Conservation (phyloP, 2,113 vertebrate genomes). For the Ancistrus triradiatus region DNA sequence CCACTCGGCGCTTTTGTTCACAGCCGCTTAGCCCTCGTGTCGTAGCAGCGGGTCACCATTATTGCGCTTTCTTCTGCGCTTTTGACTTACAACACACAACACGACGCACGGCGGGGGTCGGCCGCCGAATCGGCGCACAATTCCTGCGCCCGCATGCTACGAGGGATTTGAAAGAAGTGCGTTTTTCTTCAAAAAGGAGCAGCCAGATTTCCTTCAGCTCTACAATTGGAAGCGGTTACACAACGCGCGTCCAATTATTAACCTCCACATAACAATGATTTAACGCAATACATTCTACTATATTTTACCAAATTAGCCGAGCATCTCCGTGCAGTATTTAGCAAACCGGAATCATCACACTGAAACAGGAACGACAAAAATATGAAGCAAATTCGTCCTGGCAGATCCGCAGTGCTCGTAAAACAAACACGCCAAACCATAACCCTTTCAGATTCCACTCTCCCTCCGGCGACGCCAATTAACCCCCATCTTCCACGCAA, state of each 20-base stretch:
- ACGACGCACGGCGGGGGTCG: conserved; percentile 16
- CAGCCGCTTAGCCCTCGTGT: conserved; percentile 35
- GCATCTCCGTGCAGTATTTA: background rate
- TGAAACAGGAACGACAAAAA: no score
- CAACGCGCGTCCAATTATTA: no score
- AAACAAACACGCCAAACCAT: conserved; percentile 30
- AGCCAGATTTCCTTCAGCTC: no score
- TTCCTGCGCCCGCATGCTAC: conserved; percentile 8
- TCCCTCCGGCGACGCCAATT: conserved; percentile 51
- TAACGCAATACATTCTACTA: no score
- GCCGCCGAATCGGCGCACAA: conserved; percentile 14
- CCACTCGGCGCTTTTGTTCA: conserved; percentile 36
- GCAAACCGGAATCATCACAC: background rate
- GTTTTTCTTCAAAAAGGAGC: background rate
- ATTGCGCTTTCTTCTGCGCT: conserved; percentile 33
- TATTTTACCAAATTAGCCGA: background rate
- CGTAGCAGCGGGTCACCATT: conserved; percentile 38
- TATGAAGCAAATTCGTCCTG: background rate
- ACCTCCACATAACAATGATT: no score
- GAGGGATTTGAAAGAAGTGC: conserved; percentile 7
- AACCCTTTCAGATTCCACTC: conserved; percentile 42
- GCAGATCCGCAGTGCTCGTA: background rate
- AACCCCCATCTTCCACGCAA: conserved; percentile 46
- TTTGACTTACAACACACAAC: conserved; percentile 42
- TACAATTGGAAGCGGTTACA: no score